phyloP scores from a whole-genome alignment of 2,797 vertebrate species.

The Rhincodon typus region DNA sequence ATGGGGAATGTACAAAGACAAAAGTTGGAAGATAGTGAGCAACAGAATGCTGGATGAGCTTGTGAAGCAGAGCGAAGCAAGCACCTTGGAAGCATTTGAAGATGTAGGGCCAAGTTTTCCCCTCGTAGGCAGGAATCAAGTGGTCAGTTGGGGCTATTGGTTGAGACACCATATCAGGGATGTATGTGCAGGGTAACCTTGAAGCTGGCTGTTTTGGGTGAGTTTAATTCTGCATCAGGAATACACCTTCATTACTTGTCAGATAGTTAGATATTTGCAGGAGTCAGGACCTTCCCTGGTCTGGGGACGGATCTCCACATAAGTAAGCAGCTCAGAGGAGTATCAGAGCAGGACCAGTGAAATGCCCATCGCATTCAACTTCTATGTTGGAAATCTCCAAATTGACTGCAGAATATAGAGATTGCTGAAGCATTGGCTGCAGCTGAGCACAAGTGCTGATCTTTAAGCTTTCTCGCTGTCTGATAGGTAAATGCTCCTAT shows the following conservation, averaged over 20 bases:
- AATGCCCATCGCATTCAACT: background rate
- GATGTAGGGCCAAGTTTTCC: background rate
- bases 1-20: background rate
- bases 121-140: background rate
- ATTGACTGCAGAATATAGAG: background rate
- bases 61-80: background rate
- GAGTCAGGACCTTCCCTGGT: background rate
- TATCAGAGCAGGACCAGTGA: background rate
- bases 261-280: background rate
- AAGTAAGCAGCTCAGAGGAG: background rate
- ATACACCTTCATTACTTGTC: background rate
- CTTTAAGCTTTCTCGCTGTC: background rate
- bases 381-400: too few species aligned
- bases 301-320: background rate
- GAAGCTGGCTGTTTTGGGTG: too few species aligned
- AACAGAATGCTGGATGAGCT: background rate
- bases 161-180: too few species aligned
- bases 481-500: background rate
- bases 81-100: background rate
- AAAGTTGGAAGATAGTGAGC: background rate
- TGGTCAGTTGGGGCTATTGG: too few species aligned
- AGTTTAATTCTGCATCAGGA: background rate
- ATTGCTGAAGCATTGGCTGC: background rate
- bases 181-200: too few species aligned
- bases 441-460: background rate